Percentiles rank a stretch among this genome's conserved stretches.
Evolutionary conservation across 2,888 invertebrate species (phyloP).

Genomic region (Ypsolopha sequella): DNA sequence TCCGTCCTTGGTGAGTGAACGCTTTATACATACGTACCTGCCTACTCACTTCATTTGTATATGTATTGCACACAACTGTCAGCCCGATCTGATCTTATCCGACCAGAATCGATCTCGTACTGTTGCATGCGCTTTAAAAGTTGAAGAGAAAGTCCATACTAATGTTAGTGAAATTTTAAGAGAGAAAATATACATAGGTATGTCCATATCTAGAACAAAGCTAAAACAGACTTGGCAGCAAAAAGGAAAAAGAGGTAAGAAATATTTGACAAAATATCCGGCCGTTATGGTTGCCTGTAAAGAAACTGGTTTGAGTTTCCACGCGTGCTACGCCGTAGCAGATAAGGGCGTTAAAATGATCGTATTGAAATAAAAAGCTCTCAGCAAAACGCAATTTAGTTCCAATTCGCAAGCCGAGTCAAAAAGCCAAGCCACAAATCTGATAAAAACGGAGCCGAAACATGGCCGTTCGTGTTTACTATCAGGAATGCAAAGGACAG

Average conservation of each 20-base stretch:
- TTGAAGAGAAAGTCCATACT: background rate
- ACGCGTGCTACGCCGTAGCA: too few species aligned
- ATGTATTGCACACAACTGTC: constrained; percentile 6
- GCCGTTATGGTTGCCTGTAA: too few species aligned
- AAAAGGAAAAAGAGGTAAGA: too few species aligned
- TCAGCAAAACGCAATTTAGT: too few species aligned
- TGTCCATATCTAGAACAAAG: background rate
- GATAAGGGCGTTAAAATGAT: too few species aligned
- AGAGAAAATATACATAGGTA: background rate
- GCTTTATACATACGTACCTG: constrained; percentile 5
- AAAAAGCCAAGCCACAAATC: too few species aligned
- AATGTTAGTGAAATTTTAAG: constrained; percentile 1
- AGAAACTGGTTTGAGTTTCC: too few species aligned
- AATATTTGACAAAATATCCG: too few species aligned
- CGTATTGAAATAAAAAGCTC: too few species aligned
- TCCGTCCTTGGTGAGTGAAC: constrained; percentile 52
- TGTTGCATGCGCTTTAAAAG: background rate
- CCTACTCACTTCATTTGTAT: background rate
- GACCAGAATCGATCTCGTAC: constrained; percentile 14
- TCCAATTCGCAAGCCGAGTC: too few species aligned
- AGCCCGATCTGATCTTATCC: constrained; percentile 18
- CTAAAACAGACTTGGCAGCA: too few species aligned
- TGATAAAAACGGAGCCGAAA: too few species aligned
- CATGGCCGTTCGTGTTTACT: background rate
- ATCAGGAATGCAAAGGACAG: constrained; percentile 40